Evolutionary conservation across 2,888 invertebrate species (phyloP).

Genomic region (Willowsia nigromaculata): DNA sequence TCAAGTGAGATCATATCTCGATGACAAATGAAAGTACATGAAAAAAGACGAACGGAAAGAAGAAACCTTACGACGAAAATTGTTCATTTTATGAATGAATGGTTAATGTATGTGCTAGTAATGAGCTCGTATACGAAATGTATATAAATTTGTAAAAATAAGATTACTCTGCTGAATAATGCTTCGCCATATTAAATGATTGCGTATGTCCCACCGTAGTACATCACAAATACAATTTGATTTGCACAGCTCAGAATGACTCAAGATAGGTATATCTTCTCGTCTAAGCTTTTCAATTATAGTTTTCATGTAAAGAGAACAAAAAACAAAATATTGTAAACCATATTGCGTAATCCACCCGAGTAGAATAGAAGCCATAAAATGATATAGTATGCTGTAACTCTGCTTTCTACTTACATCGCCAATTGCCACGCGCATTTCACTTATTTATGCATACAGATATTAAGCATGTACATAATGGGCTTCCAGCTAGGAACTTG

Average conservation of each 20-base stretch:
- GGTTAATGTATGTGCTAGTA: not conserved
- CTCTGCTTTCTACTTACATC: not conserved
- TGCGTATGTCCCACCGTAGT: too few species aligned
- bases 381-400: not conserved
- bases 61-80: not conserved
- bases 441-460: not conserved
- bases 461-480: not conserved
- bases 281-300: too few species aligned
- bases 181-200: too few species aligned
- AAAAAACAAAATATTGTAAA: not conserved
- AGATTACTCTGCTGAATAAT: too few species aligned
- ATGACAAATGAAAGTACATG: not conserved
- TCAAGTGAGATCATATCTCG: not conserved
- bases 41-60: not conserved
- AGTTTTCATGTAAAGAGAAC: too few species aligned
- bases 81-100: not conserved
- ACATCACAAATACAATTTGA: too few species aligned
- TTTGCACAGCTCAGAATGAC: too few species aligned
- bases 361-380: not conserved
- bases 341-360: not conserved
- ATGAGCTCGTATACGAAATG: too few species aligned
- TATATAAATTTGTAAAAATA: too few species aligned
- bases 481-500: slow-evolving; percentile 17
- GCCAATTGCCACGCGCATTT: not conserved
- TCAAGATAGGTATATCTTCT: not conserved